Conservation (phyloP, 2,113 vertebrate genomes). For the Mionectes macconnelli region DNA sequence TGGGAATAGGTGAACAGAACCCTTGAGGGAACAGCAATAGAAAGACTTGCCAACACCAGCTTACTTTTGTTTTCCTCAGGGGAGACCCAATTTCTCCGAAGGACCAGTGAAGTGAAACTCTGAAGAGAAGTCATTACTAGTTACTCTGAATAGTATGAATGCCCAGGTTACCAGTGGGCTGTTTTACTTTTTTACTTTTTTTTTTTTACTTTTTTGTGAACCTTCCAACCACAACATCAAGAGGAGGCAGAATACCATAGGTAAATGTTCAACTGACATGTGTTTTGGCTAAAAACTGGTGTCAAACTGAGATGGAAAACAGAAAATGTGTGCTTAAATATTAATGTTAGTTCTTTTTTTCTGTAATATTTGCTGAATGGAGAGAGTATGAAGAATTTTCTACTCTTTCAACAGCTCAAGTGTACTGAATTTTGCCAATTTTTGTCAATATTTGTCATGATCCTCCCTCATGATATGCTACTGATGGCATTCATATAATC, state of each 20-base stretch:
- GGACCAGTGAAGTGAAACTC: not conserved
- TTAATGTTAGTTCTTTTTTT: not conserved
- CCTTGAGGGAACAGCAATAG: not conserved
- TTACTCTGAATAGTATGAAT: not conserved
- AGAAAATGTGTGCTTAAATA: not conserved
- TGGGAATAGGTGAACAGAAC: accelerated
- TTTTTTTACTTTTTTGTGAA: not conserved
- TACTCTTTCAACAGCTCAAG: not conserved
- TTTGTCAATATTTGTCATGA: not conserved
- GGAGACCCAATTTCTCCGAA: not conserved
- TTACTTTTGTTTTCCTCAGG: not conserved
- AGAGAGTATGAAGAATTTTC: not conserved
- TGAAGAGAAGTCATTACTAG: not conserved
- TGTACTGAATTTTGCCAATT: not conserved
- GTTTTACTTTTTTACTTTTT: no score
- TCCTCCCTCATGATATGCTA: not conserved
- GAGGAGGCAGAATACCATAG: not conserved
- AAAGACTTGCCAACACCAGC: not conserved
- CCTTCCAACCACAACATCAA: not conserved
- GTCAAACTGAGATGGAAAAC: not conserved
- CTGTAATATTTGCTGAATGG: not conserved
- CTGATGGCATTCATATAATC: not conserved
- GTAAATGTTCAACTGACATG: not conserved
- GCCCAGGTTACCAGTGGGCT: not conserved
- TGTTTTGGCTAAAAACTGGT: not conserved